Evolutionary conservation across 2,888 invertebrate species (phyloP), one percentile per base, ranked within the genome.

Genomic region (Drosophila glabriapex): DNA sequence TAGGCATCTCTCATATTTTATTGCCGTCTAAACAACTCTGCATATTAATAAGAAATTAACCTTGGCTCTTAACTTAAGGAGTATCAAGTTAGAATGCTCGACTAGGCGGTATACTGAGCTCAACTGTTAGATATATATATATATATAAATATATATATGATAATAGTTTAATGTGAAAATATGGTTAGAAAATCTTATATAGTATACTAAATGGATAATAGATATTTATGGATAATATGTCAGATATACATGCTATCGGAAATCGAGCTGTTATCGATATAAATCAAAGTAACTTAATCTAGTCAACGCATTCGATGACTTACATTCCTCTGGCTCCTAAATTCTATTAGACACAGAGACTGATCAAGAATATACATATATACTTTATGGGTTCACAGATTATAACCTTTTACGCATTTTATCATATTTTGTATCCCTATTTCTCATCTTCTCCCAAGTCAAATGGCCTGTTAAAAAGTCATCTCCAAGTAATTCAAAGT

Each of bases 241-340:
- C 7, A 46, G 25, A 28, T 28, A 4, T 28, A 28, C 0, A 4
- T 28, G 35, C 35, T 35, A 46, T 25, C 25, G 14, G 5, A 41
- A 41, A 2, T n/a, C n/a, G 3, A 41, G 0, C n/a, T 9, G 19
- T 3, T 9, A 9, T 19, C 19, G 39, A 19, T 9, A 1, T 3
- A 12, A 12, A 22, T 22, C 5, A 22, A 43, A 43, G 22, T 22
- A 22, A 43, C 12, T 22, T 1, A 12, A 12, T 22, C 1, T 14
- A 43, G 10, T n/a, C 10, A 4, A 10, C n/a, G n/a, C 39, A n/a
- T n/a, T 1, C 9, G 39, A n/a, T 14, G 14, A 14, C 35, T 35
- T 39, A 10, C n/a, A n/a, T n/a, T n/a, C 0, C 9, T 19, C n/a
- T 19, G 0, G 16, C 6, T 19, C 37, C 0, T 7, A 7, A 0